These are phyloP conservation scores for Cyphomyrmex costatus DNA, from an alignment of 1,140 invertebrate genomes.

Conservation along the genomic window DNA sequence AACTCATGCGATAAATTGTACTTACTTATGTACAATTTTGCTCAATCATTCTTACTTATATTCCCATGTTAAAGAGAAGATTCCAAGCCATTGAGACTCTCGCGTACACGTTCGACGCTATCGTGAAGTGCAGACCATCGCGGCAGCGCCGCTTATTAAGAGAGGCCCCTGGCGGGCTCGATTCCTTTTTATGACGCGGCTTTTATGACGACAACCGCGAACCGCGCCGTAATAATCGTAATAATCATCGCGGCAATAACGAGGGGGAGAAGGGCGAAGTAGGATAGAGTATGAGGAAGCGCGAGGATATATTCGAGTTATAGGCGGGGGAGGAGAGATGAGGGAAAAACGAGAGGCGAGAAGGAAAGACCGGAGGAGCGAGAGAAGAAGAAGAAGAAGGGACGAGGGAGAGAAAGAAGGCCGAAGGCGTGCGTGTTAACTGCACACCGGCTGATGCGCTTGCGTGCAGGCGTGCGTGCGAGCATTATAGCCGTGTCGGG, in stretches of 20 bases:
- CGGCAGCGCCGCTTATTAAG: constrained; percentile 76
- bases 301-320: constrained; percentile 26
- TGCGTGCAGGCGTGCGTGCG: constrained; percentile 78
- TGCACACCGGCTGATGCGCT: constrained; percentile 60
- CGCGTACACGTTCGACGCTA: background rate
- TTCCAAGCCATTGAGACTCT: background rate
- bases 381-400: background rate
- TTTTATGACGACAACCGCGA: constrained; percentile 81
- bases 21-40: background rate
- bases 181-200: constrained; percentile 78
- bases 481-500: constrained; percentile 76
- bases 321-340: constrained; percentile 25
- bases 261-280: constrained; percentile 40
- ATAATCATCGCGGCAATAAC: constrained; percentile 82
- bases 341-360: constrained; percentile 23
- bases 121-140: constrained; percentile 31
- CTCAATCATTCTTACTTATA: background rate
- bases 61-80: background rate
- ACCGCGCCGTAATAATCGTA: constrained; percentile 83
- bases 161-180: constrained; percentile 66
- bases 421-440: constrained; percentile 72
- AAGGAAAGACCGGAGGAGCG: background rate
- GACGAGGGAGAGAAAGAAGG: constrained; percentile 55
- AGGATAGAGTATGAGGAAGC: constrained; percentile 18
- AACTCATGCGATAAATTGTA: background rate